Evolutionary conservation across 2,113 vertebrate species (phyloP).

Genomic region (Chionodraco myersi): DNA sequence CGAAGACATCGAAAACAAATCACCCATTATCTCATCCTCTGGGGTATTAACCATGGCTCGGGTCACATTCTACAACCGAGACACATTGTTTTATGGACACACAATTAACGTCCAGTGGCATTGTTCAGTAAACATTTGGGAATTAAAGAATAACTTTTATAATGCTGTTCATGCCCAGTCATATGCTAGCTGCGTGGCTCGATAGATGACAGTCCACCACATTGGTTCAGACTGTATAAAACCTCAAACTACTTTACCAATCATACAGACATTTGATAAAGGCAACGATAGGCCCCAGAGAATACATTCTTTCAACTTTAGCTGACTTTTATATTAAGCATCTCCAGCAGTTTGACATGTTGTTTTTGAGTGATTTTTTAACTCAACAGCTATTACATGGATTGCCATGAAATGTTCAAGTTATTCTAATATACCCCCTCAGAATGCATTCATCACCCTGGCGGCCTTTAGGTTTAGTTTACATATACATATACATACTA

Average conservation of each 20-base stretch:
- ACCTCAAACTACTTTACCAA: background rate
- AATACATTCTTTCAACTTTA: background rate
- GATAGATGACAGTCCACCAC: background rate
- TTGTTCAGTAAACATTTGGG: background rate
- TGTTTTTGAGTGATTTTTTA: background rate
- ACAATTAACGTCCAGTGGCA: background rate
- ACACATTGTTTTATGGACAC: background rate
- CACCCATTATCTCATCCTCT: constrained; percentile 4
- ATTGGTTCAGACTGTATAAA: background rate
- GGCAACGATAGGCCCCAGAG: background rate
- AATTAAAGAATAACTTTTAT: background rate
- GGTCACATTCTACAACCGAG: background rate
- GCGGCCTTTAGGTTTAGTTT: background rate
- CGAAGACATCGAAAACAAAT: constrained; percentile 19
- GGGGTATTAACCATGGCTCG: background rate
- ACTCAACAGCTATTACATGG: background rate
- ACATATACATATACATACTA: too few species aligned
- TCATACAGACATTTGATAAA: background rate
- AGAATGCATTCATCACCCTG: background rate
- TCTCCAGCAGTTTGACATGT: background rate
- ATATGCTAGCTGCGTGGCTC: background rate
- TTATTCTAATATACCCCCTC: background rate
- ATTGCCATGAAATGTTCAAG: background rate
- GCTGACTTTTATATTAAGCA: background rate
- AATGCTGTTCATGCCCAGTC: background rate